A percentile compares a stretch with the other conserved stretches of the same genome.
Evolutionary conservation across 2,113 vertebrate species (phyloP).

Genomic region (Hippocampus comes): DNA sequence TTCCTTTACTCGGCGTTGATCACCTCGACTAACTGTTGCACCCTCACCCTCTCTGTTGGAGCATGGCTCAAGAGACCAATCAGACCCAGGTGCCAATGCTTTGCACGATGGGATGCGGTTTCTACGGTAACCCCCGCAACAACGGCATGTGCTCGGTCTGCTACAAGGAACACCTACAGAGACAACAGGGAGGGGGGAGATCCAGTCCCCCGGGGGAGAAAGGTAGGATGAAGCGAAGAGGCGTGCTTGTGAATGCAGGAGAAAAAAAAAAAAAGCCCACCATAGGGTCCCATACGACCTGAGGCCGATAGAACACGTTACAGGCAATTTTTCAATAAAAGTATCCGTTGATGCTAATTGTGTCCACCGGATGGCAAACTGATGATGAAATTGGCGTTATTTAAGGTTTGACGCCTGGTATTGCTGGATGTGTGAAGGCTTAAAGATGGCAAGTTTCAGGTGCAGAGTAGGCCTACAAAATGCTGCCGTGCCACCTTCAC

Average conservation of each 20-base stretch:
- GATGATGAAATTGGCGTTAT: too few species aligned
- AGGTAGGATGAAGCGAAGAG: slow-evolving; percentile 61
- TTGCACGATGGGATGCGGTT: slow-evolving; percentile 86
- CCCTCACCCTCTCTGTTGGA: slow-evolving; percentile 68
- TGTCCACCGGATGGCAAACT: too few species aligned
- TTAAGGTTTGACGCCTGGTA: too few species aligned
- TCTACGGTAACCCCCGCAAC: slow-evolving; percentile 87
- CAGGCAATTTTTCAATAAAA: too few species aligned
- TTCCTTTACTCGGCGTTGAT: neutral
- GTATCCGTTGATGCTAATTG: too few species aligned
- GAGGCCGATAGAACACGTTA: too few species aligned
- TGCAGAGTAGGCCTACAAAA: too few species aligned
- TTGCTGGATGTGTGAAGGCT: too few species aligned
- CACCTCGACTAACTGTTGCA: slow-evolving; percentile 44
- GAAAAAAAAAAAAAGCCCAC: too few species aligned
- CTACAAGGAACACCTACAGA: slow-evolving; percentile 88
- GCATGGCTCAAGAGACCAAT: slow-evolving; percentile 91
- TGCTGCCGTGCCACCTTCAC: too few species aligned
- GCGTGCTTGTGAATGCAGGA: neutral
- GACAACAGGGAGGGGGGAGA: slow-evolving; percentile 83
- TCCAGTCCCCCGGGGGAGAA: slow-evolving; percentile 81
- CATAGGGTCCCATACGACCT: too few species aligned
- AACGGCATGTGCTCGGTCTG: slow-evolving; percentile 90
- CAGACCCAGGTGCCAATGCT: slow-evolving; percentile 88
- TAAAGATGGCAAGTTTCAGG: too few species aligned